Base-by-base conservation (phyloP, 2,113 vertebrate genomes). In the Engystomops pustulosus region DNA sequence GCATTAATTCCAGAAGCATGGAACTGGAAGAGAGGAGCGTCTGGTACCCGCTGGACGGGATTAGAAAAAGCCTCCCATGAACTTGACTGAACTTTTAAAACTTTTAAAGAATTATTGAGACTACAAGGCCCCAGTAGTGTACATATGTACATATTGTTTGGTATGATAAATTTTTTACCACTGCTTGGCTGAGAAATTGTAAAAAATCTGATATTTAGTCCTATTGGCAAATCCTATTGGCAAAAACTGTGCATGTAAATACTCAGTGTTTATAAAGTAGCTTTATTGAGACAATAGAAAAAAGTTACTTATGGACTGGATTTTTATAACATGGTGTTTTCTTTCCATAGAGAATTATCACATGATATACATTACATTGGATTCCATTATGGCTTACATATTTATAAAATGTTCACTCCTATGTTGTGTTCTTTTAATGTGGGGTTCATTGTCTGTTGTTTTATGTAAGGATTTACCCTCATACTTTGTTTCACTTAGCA, bases 11-110 rank as follows among this genome's bases (percentile, higher is more conserved):
- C 67, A 71, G 67, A 15, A 23, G 80, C 80, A 71, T 81, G 80
- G 65, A 81, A 81, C 67, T 81, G 80, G 62, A 81, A 81, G 30
- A 80, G 79, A 71, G 32, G 78, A 69, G 79, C 38, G 62, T 69
- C 79, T 71, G 80, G 44, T 81, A 70, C 60, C 25, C 23, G 51
- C 55, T 55, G 47, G 47, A 70, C 6, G 12, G 47, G 62, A 81
- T 71, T 81, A 67, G n/a, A 69, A 69, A 80, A 51, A 71, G 62
- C 65, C 44, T 81, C 30, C 34, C 80, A 23, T 80, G 44, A 81
- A 81, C 65, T 71, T 71, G 68, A 18, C 14, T 80, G 65, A 81
- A 71, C 80, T 65, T 67, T 23, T 55, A 55, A 67, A 71, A 36
- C 32, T 81, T 41, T 81, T 23, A n/a, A 55, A 36, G 80, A 71